Conservation (phyloP, 2,113 vertebrate species). For the Gobio gobio region DNA sequence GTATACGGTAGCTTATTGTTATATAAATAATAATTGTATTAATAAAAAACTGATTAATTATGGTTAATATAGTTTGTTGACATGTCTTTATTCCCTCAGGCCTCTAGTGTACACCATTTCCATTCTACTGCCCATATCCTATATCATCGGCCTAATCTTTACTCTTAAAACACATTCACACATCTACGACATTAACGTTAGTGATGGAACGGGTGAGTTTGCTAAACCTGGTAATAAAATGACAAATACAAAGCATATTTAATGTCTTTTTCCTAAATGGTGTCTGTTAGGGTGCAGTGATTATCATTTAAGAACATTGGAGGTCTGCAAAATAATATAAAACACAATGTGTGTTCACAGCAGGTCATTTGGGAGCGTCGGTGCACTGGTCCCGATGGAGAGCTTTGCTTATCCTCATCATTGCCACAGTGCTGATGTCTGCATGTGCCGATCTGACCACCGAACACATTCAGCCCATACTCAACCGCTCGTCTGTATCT, state of each 20-base stretch:
- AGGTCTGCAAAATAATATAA: neutral
- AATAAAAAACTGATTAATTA: neutral
- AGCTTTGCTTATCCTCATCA: slow-evolving; percentile 82
- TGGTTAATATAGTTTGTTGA: neutral
- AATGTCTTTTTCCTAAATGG: neutral
- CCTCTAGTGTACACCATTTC: slow-evolving; percentile 79
- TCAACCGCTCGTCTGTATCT: slow-evolving; percentile 81
- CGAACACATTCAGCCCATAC: slow-evolving; percentile 86
- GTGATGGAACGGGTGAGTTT: slow-evolving; percentile 78
- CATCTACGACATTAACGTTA: slow-evolving; percentile 83
- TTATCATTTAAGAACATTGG: neutral
- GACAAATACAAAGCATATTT: neutral
- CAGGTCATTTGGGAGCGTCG: slow-evolving; percentile 70
- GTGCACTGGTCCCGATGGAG: slow-evolving; percentile 84
- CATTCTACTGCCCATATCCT: slow-evolving; percentile 77
- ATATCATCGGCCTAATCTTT: slow-evolving; percentile 84
- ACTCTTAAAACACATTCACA: slow-evolving; percentile 87
- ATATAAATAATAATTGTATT: neutral
- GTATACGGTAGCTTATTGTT: neutral
- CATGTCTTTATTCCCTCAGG: slow-evolving; percentile 61
- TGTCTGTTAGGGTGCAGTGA: neutral
- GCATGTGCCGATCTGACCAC: slow-evolving; percentile 86
- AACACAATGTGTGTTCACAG: slow-evolving; percentile 13
- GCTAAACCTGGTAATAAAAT: neutral
- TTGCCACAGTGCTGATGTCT: slow-evolving; percentile 85